phyloP scores from a whole-genome alignment of 2,113 vertebrate genomes.

The Trogon melanurus region DNA sequence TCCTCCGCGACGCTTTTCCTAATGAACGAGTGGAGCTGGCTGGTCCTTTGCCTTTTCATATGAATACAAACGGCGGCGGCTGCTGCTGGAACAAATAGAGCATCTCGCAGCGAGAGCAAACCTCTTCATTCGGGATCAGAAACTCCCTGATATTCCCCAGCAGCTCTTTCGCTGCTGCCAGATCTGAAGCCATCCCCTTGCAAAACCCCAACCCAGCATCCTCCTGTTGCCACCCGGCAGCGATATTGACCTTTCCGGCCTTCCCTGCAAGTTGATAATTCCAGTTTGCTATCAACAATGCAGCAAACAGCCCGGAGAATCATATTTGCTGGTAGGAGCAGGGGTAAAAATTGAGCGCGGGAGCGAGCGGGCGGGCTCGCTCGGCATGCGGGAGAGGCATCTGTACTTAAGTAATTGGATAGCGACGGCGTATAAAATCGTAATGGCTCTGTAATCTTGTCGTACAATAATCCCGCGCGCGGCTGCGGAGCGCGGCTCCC shows the following conservation, averaged over 20 bases:
- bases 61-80: not conserved
- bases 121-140: not conserved
- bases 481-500: accelerated
- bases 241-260: not conserved
- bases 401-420: not conserved
- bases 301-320: not conserved
- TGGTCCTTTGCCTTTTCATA: not conserved
- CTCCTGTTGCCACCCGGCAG: not conserved
- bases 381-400: not conserved
- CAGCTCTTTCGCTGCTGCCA: not conserved
- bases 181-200: not conserved
- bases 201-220: not conserved
- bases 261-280: not conserved
- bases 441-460: not conserved
- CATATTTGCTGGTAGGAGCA: not conserved
- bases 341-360: not conserved
- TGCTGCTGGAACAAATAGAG: not conserved
- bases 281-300: not conserved
- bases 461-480: not conserved
- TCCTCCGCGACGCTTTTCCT: not conserved
- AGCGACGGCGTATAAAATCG: accelerated
- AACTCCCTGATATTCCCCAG: not conserved
- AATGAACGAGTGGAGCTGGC: not conserved
- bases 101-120: not conserved
- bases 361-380: not conserved